Evolutionary conservation across 1,140 invertebrate genomes (phyloP).

Genomic region (Caenorhabditis briggsae): DNA sequence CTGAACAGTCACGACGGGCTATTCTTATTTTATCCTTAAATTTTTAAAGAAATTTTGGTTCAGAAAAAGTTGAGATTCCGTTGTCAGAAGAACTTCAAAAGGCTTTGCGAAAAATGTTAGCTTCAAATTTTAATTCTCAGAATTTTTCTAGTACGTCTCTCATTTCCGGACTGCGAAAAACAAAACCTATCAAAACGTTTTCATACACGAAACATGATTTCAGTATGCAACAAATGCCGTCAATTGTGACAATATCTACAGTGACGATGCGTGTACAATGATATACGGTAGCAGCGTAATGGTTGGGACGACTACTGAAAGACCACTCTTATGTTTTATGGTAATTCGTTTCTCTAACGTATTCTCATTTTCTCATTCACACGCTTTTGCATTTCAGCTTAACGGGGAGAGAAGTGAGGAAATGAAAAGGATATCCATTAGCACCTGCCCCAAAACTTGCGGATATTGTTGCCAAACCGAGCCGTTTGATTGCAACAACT

Average conservation of each 20-base stretch:
- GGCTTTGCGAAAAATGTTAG: no score
- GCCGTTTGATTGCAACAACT: slow-evolving; percentile 32
- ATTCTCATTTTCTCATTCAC: background rate
- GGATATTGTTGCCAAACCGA: slow-evolving; percentile 46
- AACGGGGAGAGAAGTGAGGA: slow-evolving; percentile 41
- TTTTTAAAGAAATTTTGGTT: no score
- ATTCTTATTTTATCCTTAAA: no score
- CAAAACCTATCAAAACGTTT: no score
- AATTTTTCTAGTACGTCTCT: no score
- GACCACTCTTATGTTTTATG: slow-evolving; percentile 35
- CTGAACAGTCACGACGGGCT: no score
- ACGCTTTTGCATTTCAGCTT: no score
- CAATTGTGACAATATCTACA: slow-evolving; percentile 31
- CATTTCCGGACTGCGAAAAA: no score
- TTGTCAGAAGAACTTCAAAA: no score
- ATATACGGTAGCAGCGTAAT: slow-evolving; percentile 14
- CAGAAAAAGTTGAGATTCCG: no score
- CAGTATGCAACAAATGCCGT: slow-evolving; percentile 32
- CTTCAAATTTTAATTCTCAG: no score
- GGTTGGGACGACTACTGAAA: slow-evolving; percentile 16
- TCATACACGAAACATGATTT: no score
- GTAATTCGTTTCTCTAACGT: background rate
- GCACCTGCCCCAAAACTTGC: slow-evolving; percentile 24
- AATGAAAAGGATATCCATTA: slow-evolving; percentile 18
- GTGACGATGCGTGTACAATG: slow-evolving; percentile 27